A percentile compares a stretch with the other conserved stretches of the same genome.
Conservation (phyloP, 37 sponge, comb jelly and placozoan species). For the Axinella damicornis region DNA sequence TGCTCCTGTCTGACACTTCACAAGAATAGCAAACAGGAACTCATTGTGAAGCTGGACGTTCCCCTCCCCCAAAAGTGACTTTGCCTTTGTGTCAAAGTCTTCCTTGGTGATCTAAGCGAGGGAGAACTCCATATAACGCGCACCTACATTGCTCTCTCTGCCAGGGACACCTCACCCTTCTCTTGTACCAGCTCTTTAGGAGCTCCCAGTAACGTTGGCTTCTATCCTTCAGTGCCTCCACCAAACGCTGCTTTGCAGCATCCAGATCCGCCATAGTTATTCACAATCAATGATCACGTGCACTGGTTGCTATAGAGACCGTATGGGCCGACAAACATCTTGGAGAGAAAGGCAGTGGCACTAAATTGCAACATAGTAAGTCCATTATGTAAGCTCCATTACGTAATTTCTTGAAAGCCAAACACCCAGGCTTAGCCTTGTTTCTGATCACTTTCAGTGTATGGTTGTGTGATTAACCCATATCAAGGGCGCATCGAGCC, state of each 20-base stretch:
- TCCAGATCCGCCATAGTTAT: constrained; percentile 61
- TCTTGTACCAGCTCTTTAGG: constrained; percentile 84
- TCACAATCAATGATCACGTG: no score
- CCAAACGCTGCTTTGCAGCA: constrained; percentile 45
- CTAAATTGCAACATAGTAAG: no score
- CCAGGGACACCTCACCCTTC: constrained; percentile 48
- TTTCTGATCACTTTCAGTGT: no score
- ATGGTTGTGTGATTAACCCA: no score
- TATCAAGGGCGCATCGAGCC: no score
- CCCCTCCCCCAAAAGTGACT: constrained; percentile 62
- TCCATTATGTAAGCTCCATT: no score
- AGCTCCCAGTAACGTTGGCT: constrained; percentile 70
- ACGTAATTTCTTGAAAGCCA: no score
- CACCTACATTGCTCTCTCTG: not conserved
- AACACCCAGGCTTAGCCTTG: no score
- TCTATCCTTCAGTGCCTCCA: constrained; percentile 54
- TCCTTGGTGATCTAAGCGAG: constrained; percentile 79
- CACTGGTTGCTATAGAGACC: constrained; percentile 21
- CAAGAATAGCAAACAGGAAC: constrained; percentile 86
- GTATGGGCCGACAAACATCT: no score
- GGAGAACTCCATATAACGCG: not conserved
- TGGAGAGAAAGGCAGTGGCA: no score
- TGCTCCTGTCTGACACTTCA: constrained; percentile 80
- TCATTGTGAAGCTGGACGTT: constrained; percentile 89
- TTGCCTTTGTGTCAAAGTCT: constrained; percentile 79